phyloP scores from a whole-genome alignment of 1,140 invertebrate genomes.

The Dendroctonus valens region DNA sequence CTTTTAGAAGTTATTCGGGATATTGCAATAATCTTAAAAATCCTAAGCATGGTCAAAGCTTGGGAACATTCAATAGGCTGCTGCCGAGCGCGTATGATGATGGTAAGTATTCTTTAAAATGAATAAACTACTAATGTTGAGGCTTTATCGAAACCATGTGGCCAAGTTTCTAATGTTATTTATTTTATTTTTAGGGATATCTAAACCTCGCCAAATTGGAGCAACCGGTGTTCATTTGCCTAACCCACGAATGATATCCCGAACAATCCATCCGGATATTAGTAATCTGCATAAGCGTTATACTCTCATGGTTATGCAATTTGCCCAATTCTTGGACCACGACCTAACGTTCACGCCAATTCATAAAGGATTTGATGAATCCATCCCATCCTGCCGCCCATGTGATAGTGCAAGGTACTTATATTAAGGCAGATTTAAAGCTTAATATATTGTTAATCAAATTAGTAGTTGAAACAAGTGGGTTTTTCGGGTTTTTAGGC shows the following conservation, averaged over 20 bases:
- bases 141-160: neutral
- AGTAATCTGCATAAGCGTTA: slow-evolving; percentile 73
- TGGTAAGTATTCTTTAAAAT: slow-evolving; percentile 51
- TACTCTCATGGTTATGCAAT: slow-evolving; percentile 91
- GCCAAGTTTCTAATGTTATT: neutral
- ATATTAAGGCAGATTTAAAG: neutral
- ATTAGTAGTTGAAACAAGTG: no score
- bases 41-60: slow-evolving; percentile 78
- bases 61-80: slow-evolving; percentile 83
- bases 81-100: slow-evolving; percentile 87
- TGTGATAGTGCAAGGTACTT: slow-evolving; percentile 69
- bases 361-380: slow-evolving; percentile 62
- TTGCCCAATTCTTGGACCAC: slow-evolving; percentile 88
- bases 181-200: slow-evolving; percentile 55
- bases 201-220: slow-evolving; percentile 68
- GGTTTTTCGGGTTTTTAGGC: no score
- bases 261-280: slow-evolving; percentile 84
- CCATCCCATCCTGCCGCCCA: slow-evolving; percentile 57
- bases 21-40: slow-evolving; percentile 90
- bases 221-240: slow-evolving; percentile 60
- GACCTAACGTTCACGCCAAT: slow-evolving; percentile 90
- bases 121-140: neutral
- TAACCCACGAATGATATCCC: slow-evolving; percentile 60
- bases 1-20: slow-evolving; percentile 80
- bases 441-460: neutral